A percentile compares a stretch with the other conserved stretches of the same genome.
Conservation (phyloP, 2,797 vertebrate genomes). For the Pipistrellus pygmaeus region DNA sequence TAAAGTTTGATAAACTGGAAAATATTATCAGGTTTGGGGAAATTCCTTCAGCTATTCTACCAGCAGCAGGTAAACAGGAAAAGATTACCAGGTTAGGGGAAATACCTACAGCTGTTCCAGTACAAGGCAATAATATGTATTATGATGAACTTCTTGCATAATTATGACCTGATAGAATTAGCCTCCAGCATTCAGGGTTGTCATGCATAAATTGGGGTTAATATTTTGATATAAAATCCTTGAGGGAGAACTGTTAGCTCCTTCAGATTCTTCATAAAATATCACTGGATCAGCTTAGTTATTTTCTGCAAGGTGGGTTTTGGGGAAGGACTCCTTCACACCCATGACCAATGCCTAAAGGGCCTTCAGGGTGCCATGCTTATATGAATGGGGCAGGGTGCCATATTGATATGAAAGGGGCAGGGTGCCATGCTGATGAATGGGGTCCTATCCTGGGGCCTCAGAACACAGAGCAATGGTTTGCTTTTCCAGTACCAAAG, state of each 20-base stretch:
- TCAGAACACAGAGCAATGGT: background rate
- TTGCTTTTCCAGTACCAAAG: background rate
- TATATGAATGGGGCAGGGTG: background rate
- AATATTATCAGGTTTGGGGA: too few relatives aligned
- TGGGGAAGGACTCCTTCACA: accelerated
- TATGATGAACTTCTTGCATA: too few relatives aligned
- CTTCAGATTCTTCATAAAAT: background rate
- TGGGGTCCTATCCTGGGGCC: background rate
- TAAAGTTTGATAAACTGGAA: too few relatives aligned
- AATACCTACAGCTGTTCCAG: too few relatives aligned
- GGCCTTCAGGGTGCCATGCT: background rate
- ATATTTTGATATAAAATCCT: background rate
- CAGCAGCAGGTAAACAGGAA: too few relatives aligned
- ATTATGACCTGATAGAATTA: too few relatives aligned
- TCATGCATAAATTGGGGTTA: background rate
- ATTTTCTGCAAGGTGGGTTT: background rate
- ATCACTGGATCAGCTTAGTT: background rate
- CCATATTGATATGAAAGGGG: too few relatives aligned
- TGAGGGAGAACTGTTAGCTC: background rate
- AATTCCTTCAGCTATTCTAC: too few relatives aligned
- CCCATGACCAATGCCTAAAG: background rate
- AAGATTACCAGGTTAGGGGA: too few relatives aligned
- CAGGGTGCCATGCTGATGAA: background rate
- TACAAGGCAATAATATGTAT: too few relatives aligned
- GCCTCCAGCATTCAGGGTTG: background rate